Percentiles rank a stretch among this genome's conserved stretches.
Evolutionary conservation across 2,113 vertebrate genomes (phyloP).

Genomic region (Corythornis vintsioides): DNA sequence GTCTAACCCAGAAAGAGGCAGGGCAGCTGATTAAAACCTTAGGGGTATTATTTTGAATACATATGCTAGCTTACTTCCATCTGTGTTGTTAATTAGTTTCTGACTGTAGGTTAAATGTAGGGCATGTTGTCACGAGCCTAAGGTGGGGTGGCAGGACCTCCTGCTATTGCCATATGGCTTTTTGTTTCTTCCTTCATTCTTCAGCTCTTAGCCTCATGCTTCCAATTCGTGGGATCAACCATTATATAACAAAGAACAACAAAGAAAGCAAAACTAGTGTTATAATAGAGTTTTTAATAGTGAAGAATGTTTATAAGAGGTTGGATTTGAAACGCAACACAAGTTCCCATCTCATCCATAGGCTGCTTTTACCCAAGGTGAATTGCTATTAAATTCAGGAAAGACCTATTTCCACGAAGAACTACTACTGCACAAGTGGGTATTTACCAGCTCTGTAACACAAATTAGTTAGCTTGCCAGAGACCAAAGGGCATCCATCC

Average conservation of each 20-base stretch:
- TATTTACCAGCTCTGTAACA: not conserved
- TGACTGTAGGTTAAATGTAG: conserved; percentile 71
- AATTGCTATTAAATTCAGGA: not conserved
- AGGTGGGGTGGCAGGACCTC: conserved; percentile 65
- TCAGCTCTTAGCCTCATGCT: conserved; percentile 23
- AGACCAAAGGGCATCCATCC: not conserved
- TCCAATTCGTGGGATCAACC: conserved; percentile 14
- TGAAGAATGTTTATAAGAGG: not conserved
- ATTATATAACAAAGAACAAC: not conserved
- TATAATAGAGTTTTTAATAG: not conserved
- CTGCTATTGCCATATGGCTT: conserved; percentile 65
- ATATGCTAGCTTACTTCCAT: conserved; percentile 66
- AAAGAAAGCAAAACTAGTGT: not conserved
- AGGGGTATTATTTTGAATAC: conserved; percentile 49
- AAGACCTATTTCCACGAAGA: not conserved
- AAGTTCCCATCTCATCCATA: not conserved
- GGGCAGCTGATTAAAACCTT: conserved; percentile 58
- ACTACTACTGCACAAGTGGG: not conserved
- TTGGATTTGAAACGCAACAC: not conserved
- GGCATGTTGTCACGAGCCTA: conserved; percentile 66
- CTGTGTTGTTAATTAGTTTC: conserved; percentile 69
- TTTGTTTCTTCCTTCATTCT: conserved; percentile 44
- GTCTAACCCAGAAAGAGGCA: conserved; percentile 39
- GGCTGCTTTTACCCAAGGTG: not conserved
- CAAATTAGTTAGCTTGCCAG: not conserved